phyloP scores from a whole-genome alignment of 92 coral and sea anemone genomes.

The Siderastrea radians region DNA sequence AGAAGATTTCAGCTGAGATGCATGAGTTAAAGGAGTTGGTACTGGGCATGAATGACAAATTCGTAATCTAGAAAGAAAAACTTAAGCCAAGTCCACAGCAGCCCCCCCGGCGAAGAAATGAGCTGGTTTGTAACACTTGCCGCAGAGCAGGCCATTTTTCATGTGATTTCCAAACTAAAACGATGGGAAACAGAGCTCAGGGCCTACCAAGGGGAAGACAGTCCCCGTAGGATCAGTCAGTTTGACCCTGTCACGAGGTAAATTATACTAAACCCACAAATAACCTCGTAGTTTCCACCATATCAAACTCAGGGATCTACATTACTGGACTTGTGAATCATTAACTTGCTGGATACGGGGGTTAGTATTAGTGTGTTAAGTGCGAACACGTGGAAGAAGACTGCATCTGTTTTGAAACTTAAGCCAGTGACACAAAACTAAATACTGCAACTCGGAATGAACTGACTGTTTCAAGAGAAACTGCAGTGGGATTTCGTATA shows the following conservation, averaged over 20 bases:
- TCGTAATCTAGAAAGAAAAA: slow-evolving; percentile 42
- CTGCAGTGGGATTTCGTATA: slow-evolving; percentile 24
- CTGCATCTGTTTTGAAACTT: slow-evolving; percentile 16
- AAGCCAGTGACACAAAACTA: slow-evolving; percentile 44
- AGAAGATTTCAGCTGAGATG: slow-evolving; percentile 51
- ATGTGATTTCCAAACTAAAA: slow-evolving; percentile 19
- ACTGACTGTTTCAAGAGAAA: slow-evolving; percentile 35
- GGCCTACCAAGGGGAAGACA: slow-evolving; percentile 61
- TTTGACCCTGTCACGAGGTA: neutral
- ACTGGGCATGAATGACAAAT: slow-evolving; percentile 59
- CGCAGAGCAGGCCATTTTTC: slow-evolving; percentile 41
- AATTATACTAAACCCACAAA: neutral
- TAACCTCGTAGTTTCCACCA: neutral
- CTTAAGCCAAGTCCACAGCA: slow-evolving; percentile 11
- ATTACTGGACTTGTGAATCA: slow-evolving; percentile 58
- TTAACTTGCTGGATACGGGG: slow-evolving; percentile 58
- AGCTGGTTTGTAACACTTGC: slow-evolving; percentile 34
- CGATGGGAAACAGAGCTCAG: slow-evolving; percentile 40
- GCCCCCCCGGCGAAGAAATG: neutral
- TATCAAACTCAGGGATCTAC: slow-evolving; percentile 1
- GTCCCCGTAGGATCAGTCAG: slow-evolving; percentile 11
- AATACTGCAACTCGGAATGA: slow-evolving; percentile 64
- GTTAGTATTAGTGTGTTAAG: slow-evolving; percentile 53
- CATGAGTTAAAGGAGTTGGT: slow-evolving; percentile 58
- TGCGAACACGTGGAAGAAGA: slow-evolving; percentile 51